Base-by-base conservation (phyloP, 2,888 invertebrate genomes). In the Amphipoea oculea region DNA sequence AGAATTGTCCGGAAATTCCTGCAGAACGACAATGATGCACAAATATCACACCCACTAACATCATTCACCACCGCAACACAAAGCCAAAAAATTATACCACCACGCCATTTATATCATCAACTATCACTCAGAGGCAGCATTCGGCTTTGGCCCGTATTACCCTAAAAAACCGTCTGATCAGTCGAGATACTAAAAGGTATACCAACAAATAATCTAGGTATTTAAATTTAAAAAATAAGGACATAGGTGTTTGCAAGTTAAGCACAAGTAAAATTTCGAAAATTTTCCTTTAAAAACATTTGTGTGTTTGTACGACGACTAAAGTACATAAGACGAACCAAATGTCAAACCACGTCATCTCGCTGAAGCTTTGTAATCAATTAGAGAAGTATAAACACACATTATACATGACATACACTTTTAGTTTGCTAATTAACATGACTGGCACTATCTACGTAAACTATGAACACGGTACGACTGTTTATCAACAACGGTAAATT, bases 401-500 rank as follows among this genome's bases (percentile, higher is more conserved):
- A 54, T 40, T 69, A 57, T 36, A 36, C 36, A 36, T 36, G 29
- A 29, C n/a, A n/a, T n/a, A 71, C n/a, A 36, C 17, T 54, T 36
- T 65, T n/a, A 54, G 12, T 12, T 65, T 17, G 6, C 29, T 66
- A 36, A 51, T 40, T 20, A 40, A 45, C 48, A 57, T 65, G 40
- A 66, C 62, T 78, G 12, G 23, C 54, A 79, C 11, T 57, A 48
- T 23, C 12, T 54, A 54, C 36, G 20, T 68, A 63, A 63, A 67
- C 23, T 29, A 54, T 54, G 4, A 69, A 40, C 14, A 68, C 11
- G 7, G 40, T 20, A 29, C 45, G 14, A 63, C 48, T 81, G 62
- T 82, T 81, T 82, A 72, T 60, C 40, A 72, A 82, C 63, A 76
- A 54, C 72, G 23, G 12, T 54, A 17, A 36, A 62, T 75, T 51